Base-by-base conservation (phyloP, 2,888 invertebrate species). In the Cantharis rustica region DNA sequence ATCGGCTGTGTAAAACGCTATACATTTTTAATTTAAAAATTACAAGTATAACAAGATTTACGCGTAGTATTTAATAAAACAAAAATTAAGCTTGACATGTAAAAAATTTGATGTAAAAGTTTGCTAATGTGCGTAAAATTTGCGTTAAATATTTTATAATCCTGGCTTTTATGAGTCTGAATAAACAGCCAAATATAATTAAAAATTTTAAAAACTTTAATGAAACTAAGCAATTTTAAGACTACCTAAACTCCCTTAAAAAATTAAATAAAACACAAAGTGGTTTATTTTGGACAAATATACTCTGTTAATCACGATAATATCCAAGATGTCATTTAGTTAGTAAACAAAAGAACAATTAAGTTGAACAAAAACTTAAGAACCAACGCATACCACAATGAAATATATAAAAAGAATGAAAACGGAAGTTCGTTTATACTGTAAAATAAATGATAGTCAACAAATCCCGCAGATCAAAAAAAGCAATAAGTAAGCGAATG, bases 381-480 rank as follows among this genome's bases (percentile, higher is more conserved):
- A 13, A 68, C 17, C 62, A 70, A 73, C 70, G 73, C 31, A 73
- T 64, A 69, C 68, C 23, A 76, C 73, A 74, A 77, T 77, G 73
- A 74, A 77, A 74, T 74, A 74, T 71, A 69, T 31, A 61, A 61
- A 71, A 62, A 68, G 68, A 73, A 73, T 71, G 68, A 71, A 73
- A 74, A 27, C 69, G 72, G 72, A 72, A 74, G 71, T 77, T 72
- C 71, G 62, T 74, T 72, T 73, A 69, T 74, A 71, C 73, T 77
- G 66, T 68, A 69, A 77, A 77, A 77, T 77, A 77, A 77, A 77
- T 74, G 77, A 74, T 74, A 74, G 77, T 77, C 77, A 77, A 74
- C 74, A 77, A 77, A 77, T 77, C 77, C 77, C 47, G 47, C 69
- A 71, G 77, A 77, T 77, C 77, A 77, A 77, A 77, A 77, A 77